Evolutionary conservation across 1,140 invertebrate species (phyloP).

Genomic region (Diabrotica undecimpunctata): DNA sequence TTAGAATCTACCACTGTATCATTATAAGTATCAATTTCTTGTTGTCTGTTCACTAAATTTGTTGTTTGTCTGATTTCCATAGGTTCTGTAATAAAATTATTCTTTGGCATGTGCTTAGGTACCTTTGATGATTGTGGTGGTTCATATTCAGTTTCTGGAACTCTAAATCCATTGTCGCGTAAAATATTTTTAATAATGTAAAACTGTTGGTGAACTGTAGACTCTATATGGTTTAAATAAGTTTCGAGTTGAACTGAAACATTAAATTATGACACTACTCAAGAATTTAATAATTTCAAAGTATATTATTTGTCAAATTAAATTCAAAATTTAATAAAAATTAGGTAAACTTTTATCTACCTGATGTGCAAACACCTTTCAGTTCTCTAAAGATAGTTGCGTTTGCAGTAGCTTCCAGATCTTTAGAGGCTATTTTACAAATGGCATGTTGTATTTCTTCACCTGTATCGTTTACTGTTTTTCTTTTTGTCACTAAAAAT

Average conservation of each 20-base stretch:
- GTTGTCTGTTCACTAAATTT: constrained; percentile 9
- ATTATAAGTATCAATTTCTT: constrained; percentile 32
- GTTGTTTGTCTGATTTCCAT: not conserved
- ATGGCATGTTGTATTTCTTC: constrained; percentile 50
- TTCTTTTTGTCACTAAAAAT: not conserved
- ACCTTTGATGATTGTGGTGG: not conserved
- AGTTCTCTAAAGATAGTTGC: constrained; percentile 53
- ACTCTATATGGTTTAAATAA: constrained; percentile 27
- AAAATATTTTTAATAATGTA: constrained; percentile 27
- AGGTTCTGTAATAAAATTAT: not conserved
- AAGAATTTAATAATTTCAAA: no score
- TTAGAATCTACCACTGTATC: constrained; percentile 27
- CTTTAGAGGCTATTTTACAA: constrained; percentile 52
- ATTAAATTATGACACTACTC: not conserved
- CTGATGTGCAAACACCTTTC: constrained; percentile 54
- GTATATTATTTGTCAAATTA: no score
- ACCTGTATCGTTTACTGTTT: constrained; percentile 5
- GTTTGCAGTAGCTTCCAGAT: constrained; percentile 55
- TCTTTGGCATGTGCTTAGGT: no score
- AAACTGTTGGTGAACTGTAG: constrained; percentile 25
- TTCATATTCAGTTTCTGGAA: constrained; percentile 7
- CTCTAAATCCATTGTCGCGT: constrained; percentile 8
- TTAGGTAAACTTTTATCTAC: constrained; percentile 40
- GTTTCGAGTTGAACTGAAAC: constrained; percentile 27
- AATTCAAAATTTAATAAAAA: no score